Conservation (phyloP, 2,113 vertebrate species). For the Eleginops maclovinus region DNA sequence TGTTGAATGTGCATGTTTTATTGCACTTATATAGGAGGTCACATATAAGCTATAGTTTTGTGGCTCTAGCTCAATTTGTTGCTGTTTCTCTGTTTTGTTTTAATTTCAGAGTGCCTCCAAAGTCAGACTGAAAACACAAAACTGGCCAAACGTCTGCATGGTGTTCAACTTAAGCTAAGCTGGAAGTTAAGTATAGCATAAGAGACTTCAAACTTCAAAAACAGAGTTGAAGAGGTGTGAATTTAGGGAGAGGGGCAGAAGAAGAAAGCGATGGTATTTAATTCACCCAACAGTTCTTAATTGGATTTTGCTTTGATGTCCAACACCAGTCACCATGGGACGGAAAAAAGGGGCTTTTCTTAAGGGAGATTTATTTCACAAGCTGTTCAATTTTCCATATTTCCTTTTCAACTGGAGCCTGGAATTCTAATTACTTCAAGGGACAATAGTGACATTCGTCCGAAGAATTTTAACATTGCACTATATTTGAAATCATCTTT, state of each 20-base stretch:
- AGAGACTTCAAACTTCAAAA: slow-evolving; percentile 52
- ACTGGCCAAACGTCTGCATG: slow-evolving; percentile 40
- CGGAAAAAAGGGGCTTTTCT: slow-evolving; percentile 57
- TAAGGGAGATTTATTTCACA: slow-evolving; percentile 72
- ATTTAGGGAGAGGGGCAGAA: slow-evolving; percentile 36
- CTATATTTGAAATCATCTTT: background rate
- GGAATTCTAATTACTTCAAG: slow-evolving; percentile 42
- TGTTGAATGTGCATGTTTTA: background rate
- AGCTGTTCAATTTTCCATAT: slow-evolving; percentile 64
- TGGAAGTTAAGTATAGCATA: slow-evolving; percentile 35
- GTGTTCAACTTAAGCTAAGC: slow-evolving; percentile 43
- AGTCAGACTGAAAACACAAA: slow-evolving; percentile 28
- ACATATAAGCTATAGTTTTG: background rate
- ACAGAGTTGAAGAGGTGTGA: slow-evolving; percentile 55
- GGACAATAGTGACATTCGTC: slow-evolving; percentile 44
- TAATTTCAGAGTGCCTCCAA: slow-evolving; percentile 37
- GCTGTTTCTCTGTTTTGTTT: background rate
- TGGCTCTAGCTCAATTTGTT: background rate
- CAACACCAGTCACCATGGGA: slow-evolving; percentile 67
- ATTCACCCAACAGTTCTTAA: slow-evolving; percentile 76
- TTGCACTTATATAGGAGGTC: background rate
- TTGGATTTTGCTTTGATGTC: slow-evolving; percentile 82
- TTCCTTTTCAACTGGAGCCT: slow-evolving; percentile 59
- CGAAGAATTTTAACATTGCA: slow-evolving; percentile 27
- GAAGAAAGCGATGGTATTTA: slow-evolving; percentile 63